Base-by-base conservation (phyloP, 2,797 vertebrate genomes). In the Staurois parvus region DNA sequence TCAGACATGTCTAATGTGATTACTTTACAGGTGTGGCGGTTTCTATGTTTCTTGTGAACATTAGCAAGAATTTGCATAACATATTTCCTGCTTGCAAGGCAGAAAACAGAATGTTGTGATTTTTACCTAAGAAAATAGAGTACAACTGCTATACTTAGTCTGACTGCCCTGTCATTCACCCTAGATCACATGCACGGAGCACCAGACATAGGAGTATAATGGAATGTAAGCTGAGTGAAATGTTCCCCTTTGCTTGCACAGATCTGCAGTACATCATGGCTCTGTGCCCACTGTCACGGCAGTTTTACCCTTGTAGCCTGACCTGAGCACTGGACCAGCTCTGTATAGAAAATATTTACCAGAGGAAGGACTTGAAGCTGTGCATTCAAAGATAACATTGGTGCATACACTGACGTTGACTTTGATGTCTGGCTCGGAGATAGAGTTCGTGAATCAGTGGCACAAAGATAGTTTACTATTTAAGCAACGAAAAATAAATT, bases 181-280 rank as follows among this genome's bases (percentile, higher is more conserved):
- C 37, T 21, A 45, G 72, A 84, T 84, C 75, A 79, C 84, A 79
- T 85, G 83, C 68, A 72, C 67, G 7, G 26, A 70, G 56, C 32
- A 45, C 30, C 81, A 81, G 68, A 77, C 45, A 42, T 77, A 40
- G 30, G 48, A 42, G 40, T 79, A 56, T 64, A 64, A 40, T 32
- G 75, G 83, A 70, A 79, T 79, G 76, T 64, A 34, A 62, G 45
- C 29, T 24, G 7, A 19, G 45, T 5, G 28, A 74, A 12, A 19
- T 10, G 30, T 74, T 67, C n/a, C 42, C 26, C n/a, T 77, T 37
- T 59, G 45, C 15, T 32, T 66, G 37, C 28, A 21, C 28, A 7
- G 28, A 68, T 26, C 8, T 19, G 68, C 42, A 29, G 48, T 12
- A 19, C 32, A 67, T 73, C 52, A 19, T 73, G 79, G 67, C 67